Conservation (phyloP, 2,888 invertebrate genomes). For the Harpagoxenus sublaevis region DNA sequence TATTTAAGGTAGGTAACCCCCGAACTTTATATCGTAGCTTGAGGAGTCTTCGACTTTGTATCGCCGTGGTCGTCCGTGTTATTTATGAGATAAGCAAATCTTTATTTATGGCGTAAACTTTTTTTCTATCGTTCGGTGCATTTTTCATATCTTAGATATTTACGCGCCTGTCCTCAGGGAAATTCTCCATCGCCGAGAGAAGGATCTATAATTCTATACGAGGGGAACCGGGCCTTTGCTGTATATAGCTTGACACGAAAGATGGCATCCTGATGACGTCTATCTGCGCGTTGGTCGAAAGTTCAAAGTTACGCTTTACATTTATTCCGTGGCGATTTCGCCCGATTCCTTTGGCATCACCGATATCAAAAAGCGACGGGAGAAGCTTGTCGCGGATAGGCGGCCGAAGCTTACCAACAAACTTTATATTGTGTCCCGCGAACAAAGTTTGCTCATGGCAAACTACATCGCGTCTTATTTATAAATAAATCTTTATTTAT, state of each 20-base stretch:
- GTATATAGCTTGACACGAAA: constrained; percentile 1
- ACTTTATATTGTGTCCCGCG: constrained; percentile 52
- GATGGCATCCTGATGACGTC: constrained; percentile 14
- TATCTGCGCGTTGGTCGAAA: constrained; percentile 3
- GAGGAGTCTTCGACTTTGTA: constrained; percentile 43
- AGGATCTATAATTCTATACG: neutral
- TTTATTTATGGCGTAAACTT: constrained; percentile 44
- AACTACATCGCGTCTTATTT: constrained; percentile 55
- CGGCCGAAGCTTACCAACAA: constrained; percentile 44
- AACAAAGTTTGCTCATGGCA: constrained; percentile 44
- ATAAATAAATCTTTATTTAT: constrained; percentile 58
- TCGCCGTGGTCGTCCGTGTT: constrained; percentile 29
- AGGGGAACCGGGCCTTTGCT: neutral
- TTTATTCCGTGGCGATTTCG: constrained; percentile 42
- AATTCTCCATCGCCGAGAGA: constrained; percentile 14
- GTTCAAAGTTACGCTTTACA: constrained; percentile 39
- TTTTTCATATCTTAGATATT: constrained; percentile 47
- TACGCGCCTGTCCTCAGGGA: constrained; percentile 35
- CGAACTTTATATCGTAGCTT: constrained; percentile 33
- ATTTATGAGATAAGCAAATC: constrained; percentile 52
- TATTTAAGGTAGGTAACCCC: constrained; percentile 32
- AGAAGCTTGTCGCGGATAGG: constrained; percentile 25
- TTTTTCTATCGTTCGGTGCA: constrained; percentile 33
- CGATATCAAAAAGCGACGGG: constrained; percentile 45
- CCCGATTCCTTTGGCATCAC: constrained; percentile 18